Conservation (phyloP, 37 sponge, comb jelly and placozoan genomes). For the Hormiphora californensis region DNA sequence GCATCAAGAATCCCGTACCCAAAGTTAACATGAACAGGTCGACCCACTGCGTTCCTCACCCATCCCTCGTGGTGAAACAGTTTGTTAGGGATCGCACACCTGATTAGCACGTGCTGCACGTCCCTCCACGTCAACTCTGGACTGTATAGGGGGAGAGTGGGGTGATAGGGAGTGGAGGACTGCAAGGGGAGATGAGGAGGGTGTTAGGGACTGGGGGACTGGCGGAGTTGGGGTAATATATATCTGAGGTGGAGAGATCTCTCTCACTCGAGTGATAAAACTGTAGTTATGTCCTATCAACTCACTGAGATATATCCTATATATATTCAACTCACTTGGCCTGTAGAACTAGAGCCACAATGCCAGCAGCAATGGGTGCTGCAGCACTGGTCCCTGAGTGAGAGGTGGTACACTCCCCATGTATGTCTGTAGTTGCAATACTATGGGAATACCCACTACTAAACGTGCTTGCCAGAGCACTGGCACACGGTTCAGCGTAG, state of each 20-base stretch:
- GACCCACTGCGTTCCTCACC: not conserved
- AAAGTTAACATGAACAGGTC: conserved; percentile 10
- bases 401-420: conserved; percentile 13
- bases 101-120: conserved; percentile 10
- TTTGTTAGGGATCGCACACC: not conserved
- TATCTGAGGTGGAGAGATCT: not conserved
- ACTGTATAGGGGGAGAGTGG: not conserved
- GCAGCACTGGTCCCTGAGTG: conserved; percentile 49
- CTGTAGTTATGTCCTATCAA: too few species aligned
- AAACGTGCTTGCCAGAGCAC: conserved; percentile 7
- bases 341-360: conserved; percentile 84
- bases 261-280: not conserved
- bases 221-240: not conserved
- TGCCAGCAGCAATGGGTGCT: conserved; percentile 58
- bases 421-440: conserved; percentile 36
- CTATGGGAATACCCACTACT: conserved; percentile 31
- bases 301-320: too few species aligned
- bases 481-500: conserved; percentile 53
- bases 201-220: too few species aligned
- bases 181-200: too few species aligned
- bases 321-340: conserved; percentile 81
- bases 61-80: conserved; percentile 48
- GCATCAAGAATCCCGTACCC: conserved; percentile 34
- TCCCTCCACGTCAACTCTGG: conserved; percentile 18
- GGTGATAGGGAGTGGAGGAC: not conserved